Base-by-base conservation (phyloP, 2,113 vertebrate species). In the Embiotoca jacksoni region DNA sequence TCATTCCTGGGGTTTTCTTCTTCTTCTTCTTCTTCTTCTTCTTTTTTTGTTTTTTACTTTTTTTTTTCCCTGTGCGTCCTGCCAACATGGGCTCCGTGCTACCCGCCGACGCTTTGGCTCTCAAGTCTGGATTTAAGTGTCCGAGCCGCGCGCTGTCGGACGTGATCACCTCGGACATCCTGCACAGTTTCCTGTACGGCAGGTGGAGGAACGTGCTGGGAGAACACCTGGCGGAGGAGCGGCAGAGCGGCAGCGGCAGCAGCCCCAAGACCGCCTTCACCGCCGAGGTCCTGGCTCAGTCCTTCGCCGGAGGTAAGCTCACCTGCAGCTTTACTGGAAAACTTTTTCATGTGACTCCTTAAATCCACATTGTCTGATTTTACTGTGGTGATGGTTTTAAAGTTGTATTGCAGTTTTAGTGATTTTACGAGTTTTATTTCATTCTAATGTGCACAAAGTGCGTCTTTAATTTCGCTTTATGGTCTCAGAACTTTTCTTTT, bases 221-320 rank as follows among this genome's bases (percentile, higher is more conserved):
- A 0, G 98, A 99, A 80, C 97, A 97, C 90, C 96, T 96, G 81
- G 93, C 95, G 58, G 96, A 97, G 85, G 97, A 97, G 90, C 96
- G 96, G 81, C 94, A 90, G 44, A 75, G 73, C 83, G 31, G 77
- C 74, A 92, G 85, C 85, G 77, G 89, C 84, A 49, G 86, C 89
- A 92, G 93, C 85, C 96, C 96, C 85, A 97, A 96, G 78, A 98
- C 96, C 1, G 97, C 97, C 37, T 99, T 99, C 95, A 99, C 98
- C 9, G 98, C 97, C 0, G 98, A 99, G 83, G 97, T 97, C 14
- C 94, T 99, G 89, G 97, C 98, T 0, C 97, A 99, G 93, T 98
- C 97, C 65, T 99, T 99, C 91, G 95, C 96, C 0, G 98, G 98
- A 94, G 97, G 98, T 99, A 89, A 81, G 93, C 49, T 49, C 14